Conservation (phyloP, 2,888 invertebrate genomes). For the Melieria picta region DNA sequence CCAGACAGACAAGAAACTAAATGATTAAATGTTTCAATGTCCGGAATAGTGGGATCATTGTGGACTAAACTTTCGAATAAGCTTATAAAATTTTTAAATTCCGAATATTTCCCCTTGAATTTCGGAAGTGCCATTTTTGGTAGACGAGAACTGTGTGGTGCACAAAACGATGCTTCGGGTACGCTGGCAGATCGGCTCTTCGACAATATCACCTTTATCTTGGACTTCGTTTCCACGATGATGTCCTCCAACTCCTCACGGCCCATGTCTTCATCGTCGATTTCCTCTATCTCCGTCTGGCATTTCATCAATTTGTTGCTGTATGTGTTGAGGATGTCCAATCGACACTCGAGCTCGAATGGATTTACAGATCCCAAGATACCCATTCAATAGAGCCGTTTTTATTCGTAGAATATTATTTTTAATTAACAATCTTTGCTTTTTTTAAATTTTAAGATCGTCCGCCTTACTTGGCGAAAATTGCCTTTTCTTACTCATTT, state of each 20-base stretch:
- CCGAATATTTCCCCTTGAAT: slow-evolving; percentile 31
- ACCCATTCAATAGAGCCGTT: no score
- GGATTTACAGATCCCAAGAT: neutral
- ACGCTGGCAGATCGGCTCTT: neutral
- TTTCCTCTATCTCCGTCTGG: slow-evolving; percentile 5
- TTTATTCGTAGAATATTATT: no score
- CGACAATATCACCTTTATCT: neutral
- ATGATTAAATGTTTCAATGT: slow-evolving; percentile 39
- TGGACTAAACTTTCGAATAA: slow-evolving; percentile 29
- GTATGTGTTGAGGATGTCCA: neutral
- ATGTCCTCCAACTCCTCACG: slow-evolving; percentile 3
- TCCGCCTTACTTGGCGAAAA: no score
- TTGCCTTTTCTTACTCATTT: no score
- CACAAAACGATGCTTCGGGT: neutral
- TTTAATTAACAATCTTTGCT: no score
- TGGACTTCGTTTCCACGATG: slow-evolving; percentile 1
- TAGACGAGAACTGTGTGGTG: slow-evolving; percentile 20
- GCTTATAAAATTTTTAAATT: slow-evolving; percentile 36
- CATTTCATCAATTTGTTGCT: slow-evolving; percentile 3
- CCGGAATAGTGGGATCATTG: slow-evolving; percentile 27
- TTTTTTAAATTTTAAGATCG: no score
- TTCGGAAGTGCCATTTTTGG: slow-evolving; percentile 32
- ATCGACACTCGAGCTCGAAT: neutral
- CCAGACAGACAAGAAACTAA: slow-evolving; percentile 39
- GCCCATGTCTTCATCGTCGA: neutral